These are phyloP conservation scores for Palythoa grandiflora DNA, from an alignment of 92 coral and sea anemone genomes.

Conservation along the genomic window DNA sequence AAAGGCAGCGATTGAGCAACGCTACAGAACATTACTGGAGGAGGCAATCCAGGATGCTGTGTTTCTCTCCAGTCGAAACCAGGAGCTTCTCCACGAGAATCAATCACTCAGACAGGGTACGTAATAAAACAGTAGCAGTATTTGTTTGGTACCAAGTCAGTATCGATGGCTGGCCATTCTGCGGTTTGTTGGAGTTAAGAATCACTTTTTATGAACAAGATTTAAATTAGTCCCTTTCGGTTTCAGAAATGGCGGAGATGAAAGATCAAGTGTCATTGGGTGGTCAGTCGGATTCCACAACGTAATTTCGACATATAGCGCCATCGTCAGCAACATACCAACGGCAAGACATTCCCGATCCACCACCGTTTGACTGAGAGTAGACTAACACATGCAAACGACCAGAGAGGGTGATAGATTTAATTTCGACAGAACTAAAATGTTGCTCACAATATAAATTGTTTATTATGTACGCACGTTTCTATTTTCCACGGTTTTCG, in stretches of 20 bases:
- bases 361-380: too few relatives aligned
- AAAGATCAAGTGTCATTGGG: slow-evolving; percentile 93
- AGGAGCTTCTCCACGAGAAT: slow-evolving; percentile 95
- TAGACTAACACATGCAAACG: too few relatives aligned
- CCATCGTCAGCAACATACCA: too few relatives aligned
- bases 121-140: not conserved
- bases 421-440: too few relatives aligned
- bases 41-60: slow-evolving; percentile 99
- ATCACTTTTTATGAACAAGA: not conserved
- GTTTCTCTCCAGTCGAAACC: slow-evolving; percentile 93
- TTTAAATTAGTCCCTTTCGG: not conserved
- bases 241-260: slow-evolving; percentile 92
- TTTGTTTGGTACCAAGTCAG: not conserved
- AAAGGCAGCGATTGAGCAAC: slow-evolving; percentile 96
- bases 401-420: too few relatives aligned
- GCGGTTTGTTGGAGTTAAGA: too few relatives aligned
- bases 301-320: not conserved
- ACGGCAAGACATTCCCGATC: too few relatives aligned
- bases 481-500: too few relatives aligned
- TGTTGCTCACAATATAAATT: too few relatives aligned
- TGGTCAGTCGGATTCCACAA: slow-evolving; percentile 48
- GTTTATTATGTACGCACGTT: too few relatives aligned
- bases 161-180: not conserved
- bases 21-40: slow-evolving; percentile 93
- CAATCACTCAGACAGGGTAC: slow-evolving; percentile 94